phyloP scores from a whole-genome alignment of 2,113 vertebrate species.

The Coptodon bakossiorum region DNA sequence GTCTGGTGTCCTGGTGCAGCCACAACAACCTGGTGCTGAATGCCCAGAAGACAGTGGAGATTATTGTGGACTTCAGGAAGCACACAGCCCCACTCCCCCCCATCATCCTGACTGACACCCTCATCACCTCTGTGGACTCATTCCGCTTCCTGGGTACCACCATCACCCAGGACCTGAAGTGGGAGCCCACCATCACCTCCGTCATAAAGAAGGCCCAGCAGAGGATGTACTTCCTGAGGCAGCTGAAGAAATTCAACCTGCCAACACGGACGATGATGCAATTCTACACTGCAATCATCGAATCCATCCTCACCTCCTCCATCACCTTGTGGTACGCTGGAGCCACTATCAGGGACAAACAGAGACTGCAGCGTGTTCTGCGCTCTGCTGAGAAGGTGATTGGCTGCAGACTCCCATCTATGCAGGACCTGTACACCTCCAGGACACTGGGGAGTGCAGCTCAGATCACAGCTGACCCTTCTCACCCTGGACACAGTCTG shows the following conservation, averaged over 20 bases:
- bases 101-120: neutral
- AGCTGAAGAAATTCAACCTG: accelerated
- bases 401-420: neutral
- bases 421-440: accelerated
- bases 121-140: neutral
- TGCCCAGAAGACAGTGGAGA: neutral
- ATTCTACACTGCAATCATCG: neutral
- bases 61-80: neutral
- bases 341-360: neutral
- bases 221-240: neutral
- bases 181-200: accelerated
- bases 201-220: neutral
- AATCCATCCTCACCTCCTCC: neutral
- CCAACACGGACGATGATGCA: neutral
- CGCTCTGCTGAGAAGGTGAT: neutral
- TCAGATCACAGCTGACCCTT: neutral
- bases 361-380: neutral
- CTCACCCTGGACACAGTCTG: neutral
- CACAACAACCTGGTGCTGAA: neutral
- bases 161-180: accelerated
- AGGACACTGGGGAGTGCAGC: accelerated
- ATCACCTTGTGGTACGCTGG: accelerated
- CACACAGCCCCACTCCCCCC: accelerated
- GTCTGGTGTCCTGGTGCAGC: neutral
- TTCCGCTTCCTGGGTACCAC: neutral